Evolutionary conservation across 2,113 vertebrate species (phyloP).

Genomic region (Marmota flaviventris): DNA sequence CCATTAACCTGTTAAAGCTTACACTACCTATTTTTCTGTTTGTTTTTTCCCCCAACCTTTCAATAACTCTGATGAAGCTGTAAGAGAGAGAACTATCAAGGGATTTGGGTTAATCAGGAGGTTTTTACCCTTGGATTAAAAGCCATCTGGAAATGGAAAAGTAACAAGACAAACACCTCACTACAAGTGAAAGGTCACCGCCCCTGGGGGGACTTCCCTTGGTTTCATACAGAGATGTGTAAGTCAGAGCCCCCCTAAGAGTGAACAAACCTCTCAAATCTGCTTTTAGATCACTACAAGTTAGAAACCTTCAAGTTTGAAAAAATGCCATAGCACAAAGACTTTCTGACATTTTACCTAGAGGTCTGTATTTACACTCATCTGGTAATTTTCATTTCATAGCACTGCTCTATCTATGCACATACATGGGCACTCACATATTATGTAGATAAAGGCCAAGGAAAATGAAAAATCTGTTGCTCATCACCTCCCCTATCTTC

Average conservation of each 20-base stretch:
- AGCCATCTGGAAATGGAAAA: conserved; percentile 72
- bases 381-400: not conserved
- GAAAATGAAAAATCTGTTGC: not conserved
- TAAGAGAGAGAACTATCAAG: conserved; percentile 12
- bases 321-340: not conserved
- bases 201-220: not conserved
- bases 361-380: not conserved
- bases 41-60: not conserved
- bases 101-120: conserved; percentile 62
- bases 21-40: not conserved
- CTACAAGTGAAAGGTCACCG: conserved; percentile 55
- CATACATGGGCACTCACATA: not conserved
- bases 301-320: not conserved
- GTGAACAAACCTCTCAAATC: not conserved
- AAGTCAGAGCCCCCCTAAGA: not conserved
- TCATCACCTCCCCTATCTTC: not conserved
- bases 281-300: not conserved
- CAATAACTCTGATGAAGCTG: conserved; percentile 46
- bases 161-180: conserved; percentile 59
- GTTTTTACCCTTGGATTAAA: conserved; percentile 77
- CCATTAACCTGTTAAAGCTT: conserved; percentile 8
- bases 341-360: not conserved
- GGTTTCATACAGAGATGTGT: not conserved
- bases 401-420: not conserved
- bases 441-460: not conserved